Conservation (phyloP, 2,797 vertebrate species). For the Sebastes diploproa region DNA sequence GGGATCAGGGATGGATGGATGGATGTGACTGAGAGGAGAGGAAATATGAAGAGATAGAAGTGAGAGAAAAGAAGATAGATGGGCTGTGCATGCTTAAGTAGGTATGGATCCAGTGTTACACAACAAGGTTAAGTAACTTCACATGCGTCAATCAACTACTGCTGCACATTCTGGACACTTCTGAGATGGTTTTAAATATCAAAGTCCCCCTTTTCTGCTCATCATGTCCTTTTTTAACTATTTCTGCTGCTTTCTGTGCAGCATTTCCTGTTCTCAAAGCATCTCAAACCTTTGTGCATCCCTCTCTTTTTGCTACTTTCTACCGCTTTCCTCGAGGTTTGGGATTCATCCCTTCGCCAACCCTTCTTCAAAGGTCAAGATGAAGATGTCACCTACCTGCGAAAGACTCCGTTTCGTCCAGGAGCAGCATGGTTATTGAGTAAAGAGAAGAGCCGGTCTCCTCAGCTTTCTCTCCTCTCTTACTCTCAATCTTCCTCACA, state of each 20-base stretch:
- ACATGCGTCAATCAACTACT: background rate
- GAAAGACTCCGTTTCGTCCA: slow-evolving; percentile 75
- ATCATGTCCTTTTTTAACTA: background rate
- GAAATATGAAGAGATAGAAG: background rate
- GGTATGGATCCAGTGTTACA: slow-evolving; percentile 62
- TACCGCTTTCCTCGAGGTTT: background rate
- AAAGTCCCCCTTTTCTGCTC: background rate
- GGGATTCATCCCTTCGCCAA: background rate
- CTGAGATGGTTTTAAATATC: background rate
- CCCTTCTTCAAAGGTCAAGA: background rate
- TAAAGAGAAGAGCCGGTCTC: slow-evolving; percentile 26
- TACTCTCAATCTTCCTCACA: slow-evolving; percentile 3
- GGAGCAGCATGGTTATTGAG: slow-evolving; percentile 70
- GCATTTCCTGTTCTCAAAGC: background rate
- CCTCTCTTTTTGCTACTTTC: background rate
- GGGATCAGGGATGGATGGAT: background rate
- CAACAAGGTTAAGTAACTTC: slow-evolving; percentile 74
- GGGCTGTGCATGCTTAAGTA: background rate
- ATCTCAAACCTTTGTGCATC: background rate
- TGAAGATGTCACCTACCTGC: slow-evolving; percentile 65
- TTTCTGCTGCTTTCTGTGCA: background rate
- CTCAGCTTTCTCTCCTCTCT: slow-evolving; percentile 11
- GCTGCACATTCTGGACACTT: background rate
- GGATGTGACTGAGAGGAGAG: background rate
- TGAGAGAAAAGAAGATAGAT: background rate